Evolutionary conservation across 2,888 invertebrate species (phyloP).

Genomic region (Meteorus colon): DNA sequence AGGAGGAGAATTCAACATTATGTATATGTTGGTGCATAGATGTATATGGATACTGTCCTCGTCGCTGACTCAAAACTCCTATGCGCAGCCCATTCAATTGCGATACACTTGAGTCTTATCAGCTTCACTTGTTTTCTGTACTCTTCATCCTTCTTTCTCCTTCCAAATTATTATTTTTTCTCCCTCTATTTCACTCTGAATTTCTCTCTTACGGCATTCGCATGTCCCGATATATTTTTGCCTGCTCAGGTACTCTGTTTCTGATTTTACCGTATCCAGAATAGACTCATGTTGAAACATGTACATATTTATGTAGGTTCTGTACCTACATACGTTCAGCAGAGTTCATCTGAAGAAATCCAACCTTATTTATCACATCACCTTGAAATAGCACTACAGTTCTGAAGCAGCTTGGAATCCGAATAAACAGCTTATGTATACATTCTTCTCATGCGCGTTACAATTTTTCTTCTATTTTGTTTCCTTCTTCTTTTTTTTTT

Average conservation of each 20-base stretch:
- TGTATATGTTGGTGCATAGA: constrained; percentile 6
- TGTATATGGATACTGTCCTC: neutral
- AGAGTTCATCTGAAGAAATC: constrained; percentile 45
- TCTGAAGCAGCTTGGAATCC: constrained; percentile 25
- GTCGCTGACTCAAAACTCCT: neutral
- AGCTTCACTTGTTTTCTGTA: neutral
- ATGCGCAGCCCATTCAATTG: neutral
- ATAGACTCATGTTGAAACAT: neutral
- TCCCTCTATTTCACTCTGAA: neutral
- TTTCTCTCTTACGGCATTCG: neutral
- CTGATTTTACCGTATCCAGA: neutral
- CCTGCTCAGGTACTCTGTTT: neutral
- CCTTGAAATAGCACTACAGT: constrained; percentile 48
- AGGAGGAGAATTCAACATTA: constrained; percentile 24
- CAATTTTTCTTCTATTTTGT: neutral
- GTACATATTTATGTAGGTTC: constrained; percentile 27
- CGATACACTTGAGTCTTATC: neutral
- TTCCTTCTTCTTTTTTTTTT: neutral
- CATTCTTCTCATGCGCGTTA: neutral
- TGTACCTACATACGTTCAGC: neutral
- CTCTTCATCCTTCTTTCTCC: constrained; percentile 35
- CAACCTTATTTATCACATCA: constrained; percentile 55
- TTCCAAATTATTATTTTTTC: constrained; percentile 2
- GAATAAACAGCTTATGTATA: neutral
- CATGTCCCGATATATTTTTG: neutral